These are phyloP conservation scores for Hetaerina titia DNA, from an alignment of 2,888 invertebrate genomes.

Conservation along the genomic window DNA sequence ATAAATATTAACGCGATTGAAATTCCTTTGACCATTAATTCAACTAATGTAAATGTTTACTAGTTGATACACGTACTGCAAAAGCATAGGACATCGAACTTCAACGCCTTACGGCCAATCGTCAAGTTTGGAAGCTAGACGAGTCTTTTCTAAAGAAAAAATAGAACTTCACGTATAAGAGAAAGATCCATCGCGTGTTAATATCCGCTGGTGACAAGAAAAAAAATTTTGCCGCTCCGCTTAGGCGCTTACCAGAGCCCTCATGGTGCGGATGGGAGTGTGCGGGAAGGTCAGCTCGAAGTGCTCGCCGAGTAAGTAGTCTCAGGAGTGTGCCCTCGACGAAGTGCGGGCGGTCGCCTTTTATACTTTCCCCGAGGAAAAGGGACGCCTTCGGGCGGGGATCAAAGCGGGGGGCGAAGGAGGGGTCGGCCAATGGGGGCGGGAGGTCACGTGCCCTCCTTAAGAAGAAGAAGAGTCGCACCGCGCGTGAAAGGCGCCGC, in stretches of 20 bases:
- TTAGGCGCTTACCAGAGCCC: constrained; percentile 6
- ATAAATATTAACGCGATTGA: no score
- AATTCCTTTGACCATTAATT: no score
- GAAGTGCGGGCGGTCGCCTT: background rate
- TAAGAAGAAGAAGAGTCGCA: background rate
- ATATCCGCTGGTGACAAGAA: no score
- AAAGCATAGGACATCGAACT: no score
- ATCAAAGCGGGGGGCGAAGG: background rate
- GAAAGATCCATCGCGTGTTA: no score
- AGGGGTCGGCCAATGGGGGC: background rate
- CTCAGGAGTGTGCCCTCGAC: background rate
- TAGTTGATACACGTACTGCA: no score
- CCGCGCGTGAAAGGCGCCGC: background rate
- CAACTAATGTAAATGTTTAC: no score
- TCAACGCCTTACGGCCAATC: no score
- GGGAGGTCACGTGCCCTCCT: background rate
- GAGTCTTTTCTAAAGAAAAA: no score
- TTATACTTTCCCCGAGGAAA: background rate
- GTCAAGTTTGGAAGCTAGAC: no score
- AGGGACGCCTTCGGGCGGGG: background rate
- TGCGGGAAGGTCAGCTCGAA: background rate
- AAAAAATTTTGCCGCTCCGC: no score
- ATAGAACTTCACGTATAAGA: no score
- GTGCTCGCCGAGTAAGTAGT: background rate
- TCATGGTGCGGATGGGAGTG: background rate